Evolutionary conservation across 2,113 vertebrate genomes (phyloP).

Genomic region (Tyrannus savana): DNA sequence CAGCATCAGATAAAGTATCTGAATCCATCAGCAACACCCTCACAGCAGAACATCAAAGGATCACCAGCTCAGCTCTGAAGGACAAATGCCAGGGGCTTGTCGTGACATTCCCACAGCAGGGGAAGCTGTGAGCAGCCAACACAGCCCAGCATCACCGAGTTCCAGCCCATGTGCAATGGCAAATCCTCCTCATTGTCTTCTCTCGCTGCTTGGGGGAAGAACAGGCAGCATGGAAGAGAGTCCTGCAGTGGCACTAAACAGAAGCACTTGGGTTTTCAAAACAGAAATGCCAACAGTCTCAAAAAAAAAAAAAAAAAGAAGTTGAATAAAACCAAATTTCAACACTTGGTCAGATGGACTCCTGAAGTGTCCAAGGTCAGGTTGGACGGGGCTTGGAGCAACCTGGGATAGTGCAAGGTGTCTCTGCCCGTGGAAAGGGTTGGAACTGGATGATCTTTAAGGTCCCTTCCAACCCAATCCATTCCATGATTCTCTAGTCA

Average conservation of each 20-base stretch:
- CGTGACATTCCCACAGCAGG: background rate
- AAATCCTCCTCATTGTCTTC: background rate
- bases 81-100: background rate
- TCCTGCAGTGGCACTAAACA: background rate
- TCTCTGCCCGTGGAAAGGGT: background rate
- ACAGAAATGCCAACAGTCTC: background rate
- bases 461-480: background rate
- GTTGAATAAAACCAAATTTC: background rate
- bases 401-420: background rate
- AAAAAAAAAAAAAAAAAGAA: background rate
- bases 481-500: background rate
- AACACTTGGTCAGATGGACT: background rate
- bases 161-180: rapidly evolving
- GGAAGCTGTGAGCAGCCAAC: background rate
- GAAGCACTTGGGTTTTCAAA: background rate
- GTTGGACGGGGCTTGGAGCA: background rate
- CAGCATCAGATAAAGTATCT: background rate
- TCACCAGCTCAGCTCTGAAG: background rate
- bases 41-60: background rate
- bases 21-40: background rate
- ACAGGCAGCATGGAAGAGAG: background rate
- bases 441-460: background rate
- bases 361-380: background rate
- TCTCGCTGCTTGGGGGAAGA: background rate
- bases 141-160: rapidly evolving